These are phyloP conservation scores for Hylia prasina DNA, from an alignment of 2,113 vertebrate genomes.

Conservation along the genomic window DNA sequence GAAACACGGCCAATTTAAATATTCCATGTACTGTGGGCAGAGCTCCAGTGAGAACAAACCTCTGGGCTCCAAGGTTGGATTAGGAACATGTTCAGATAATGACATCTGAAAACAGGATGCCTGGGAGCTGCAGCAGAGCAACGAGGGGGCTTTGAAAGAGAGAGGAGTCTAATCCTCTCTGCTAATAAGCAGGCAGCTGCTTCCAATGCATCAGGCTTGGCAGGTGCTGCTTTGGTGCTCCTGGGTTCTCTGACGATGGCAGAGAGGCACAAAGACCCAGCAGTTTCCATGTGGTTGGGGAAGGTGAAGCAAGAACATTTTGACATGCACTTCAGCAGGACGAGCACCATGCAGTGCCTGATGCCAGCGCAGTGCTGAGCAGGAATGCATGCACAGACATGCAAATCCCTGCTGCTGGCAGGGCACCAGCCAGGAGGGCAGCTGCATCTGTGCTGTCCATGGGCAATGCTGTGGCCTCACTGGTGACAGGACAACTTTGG, in stretches of 20 bases:
- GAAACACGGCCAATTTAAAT: slow-evolving; percentile 43
- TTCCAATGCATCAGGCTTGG: not conserved
- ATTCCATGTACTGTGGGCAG: slow-evolving; percentile 24
- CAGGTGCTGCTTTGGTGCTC: not conserved
- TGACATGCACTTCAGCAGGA: not conserved
- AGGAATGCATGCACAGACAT: no score
- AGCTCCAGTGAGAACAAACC: slow-evolving; percentile 39
- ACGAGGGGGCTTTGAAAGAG: slow-evolving; percentile 25
- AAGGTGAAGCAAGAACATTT: not conserved
- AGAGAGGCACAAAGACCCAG: not conserved
- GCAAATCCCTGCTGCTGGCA: fast-evolving
- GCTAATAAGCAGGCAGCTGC: not conserved
- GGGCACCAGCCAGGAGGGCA: not conserved
- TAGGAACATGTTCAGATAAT: not conserved
- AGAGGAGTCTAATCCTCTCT: slow-evolving; percentile 12
- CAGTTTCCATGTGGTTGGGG: not conserved
- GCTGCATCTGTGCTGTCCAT: not conserved
- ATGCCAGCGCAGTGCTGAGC: fast-evolving
- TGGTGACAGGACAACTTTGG: not conserved
- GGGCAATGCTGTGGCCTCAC: fast-evolving
- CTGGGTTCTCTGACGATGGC: not conserved
- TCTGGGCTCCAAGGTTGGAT: not conserved
- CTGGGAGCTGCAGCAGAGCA: slow-evolving; percentile 17
- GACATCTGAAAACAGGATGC: slow-evolving; percentile 26
- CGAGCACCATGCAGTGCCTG: not conserved